phyloP scores from a whole-genome alignment of 92 coral and sea anemone species.

The Isaurus tuberculatus region DNA sequence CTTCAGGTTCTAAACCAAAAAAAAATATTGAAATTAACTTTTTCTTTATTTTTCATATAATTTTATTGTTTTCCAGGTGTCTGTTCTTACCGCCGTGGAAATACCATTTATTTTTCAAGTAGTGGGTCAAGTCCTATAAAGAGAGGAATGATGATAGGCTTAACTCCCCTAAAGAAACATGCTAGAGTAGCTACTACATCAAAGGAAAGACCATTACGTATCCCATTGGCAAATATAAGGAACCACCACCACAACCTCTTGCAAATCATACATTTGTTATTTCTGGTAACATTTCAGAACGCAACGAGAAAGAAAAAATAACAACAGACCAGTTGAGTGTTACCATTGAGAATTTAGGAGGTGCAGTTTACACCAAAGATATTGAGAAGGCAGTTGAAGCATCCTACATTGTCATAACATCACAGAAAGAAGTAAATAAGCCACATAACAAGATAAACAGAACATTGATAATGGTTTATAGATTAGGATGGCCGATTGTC shows the following conservation, averaged over 20 bases:
- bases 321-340: constrained; percentile 27
- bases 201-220: constrained; percentile 35
- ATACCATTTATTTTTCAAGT: constrained; percentile 19
- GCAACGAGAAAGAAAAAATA: constrained; percentile 48
- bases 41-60: too few species aligned
- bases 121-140: neutral
- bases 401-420: neutral
- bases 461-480: constrained; percentile 43
- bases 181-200: constrained; percentile 50
- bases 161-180: constrained; percentile 53
- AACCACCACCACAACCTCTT: constrained; percentile 57
- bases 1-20: too few species aligned
- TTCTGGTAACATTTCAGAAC: constrained; percentile 48
- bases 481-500: constrained; percentile 39
- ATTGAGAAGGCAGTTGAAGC: constrained; percentile 30
- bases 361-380: constrained; percentile 40
- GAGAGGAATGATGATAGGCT: constrained; percentile 53
- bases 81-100: too few species aligned
- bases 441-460: constrained; percentile 25
- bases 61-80: too few species aligned
- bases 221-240: constrained; percentile 32
- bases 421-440: constrained; percentile 20
- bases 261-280: constrained; percentile 50
- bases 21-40: too few species aligned
- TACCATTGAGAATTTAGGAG: constrained; percentile 38